Base-by-base conservation (phyloP, 2,888 invertebrate species). In the Papilio gigon region DNA sequence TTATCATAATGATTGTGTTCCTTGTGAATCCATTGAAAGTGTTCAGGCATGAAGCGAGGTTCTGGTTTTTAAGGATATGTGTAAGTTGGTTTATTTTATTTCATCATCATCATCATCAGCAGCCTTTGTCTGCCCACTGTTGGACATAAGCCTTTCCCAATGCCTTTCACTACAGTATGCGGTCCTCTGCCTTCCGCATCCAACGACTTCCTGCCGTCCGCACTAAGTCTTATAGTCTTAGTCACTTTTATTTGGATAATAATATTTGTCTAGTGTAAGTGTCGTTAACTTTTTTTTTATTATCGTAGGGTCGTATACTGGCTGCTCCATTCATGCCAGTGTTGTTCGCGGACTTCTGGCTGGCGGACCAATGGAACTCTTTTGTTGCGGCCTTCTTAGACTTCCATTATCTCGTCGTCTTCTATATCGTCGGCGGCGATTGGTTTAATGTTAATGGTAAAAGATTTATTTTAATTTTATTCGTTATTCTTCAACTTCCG, bases 301-400 rank as follows among this genome's bases (percentile, higher is more conserved):
- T 59, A 25, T 88, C 90, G 65, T 85, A 97, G 97, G 95, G 95
- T 72, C 94, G 97, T 67, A 96, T 98, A 74, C 80, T 98, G 59
- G 94, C 96, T 40, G 98, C 99, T 0, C 99, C 99, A 22, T 98
- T 98, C 83, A 95, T 97, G 82, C 97, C 97, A 75, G 99, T 99
- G 9, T 94, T 96, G 53, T 99, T 99, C 84, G 98, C 99, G 27
- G 99, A 99, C 91, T 99, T 99, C 94, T 99, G 99, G 99, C 94
- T 99, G 85, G 99, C 98, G 5, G 99, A 99, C 93, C 99, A 99
- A 86, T 93, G 99, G 81, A 99, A 98, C 88, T 98, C 98, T 66
- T 93, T 99, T 74, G 96, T 94, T 0, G 96, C 96, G 0, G 96
- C 98, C 4, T 94, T 99, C 74, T 92, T 98, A 14, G 99, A 99